Evolutionary conservation across 2,888 invertebrate species (phyloP).

Genomic region (Oligia fasciuncula): DNA sequence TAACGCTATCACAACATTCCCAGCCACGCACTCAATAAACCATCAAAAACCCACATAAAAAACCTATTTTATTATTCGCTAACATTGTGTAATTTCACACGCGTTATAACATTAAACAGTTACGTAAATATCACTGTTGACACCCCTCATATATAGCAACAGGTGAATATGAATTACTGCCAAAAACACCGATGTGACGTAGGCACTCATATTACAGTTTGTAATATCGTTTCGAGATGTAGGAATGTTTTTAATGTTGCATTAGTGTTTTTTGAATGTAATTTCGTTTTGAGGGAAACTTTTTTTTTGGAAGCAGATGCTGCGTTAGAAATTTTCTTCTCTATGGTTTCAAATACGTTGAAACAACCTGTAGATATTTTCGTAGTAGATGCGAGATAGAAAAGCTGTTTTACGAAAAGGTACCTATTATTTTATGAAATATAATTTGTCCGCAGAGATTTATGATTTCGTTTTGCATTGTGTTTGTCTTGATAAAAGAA

Average conservation of each 20-base stretch:
- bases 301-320: not conserved
- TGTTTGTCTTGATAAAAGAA: not conserved
- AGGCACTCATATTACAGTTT: conserved; percentile 37
- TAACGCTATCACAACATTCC: not conserved
- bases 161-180: conserved; percentile 58
- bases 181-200: conserved; percentile 49
- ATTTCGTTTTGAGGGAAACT: conserved; percentile 14
- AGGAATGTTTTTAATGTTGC: conserved; percentile 46
- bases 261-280: conserved; percentile 24
- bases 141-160: conserved; percentile 47
- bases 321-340: not conserved
- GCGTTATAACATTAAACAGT: conserved; percentile 48
- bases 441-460: not conserved
- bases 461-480: not conserved
- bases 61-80: conserved; percentile 43
- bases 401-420: no score
- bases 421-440: not conserved
- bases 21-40: not conserved
- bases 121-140: conserved; percentile 51
- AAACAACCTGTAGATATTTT: not conserved
- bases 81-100: conserved; percentile 51
- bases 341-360: no score
- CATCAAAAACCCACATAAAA: conserved; percentile 8
- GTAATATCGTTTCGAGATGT: conserved; percentile 27
- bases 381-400: no score